These are phyloP conservation scores for Apis dorsata DNA, from an alignment of 1,140 invertebrate genomes.

Conservation along the genomic window DNA sequence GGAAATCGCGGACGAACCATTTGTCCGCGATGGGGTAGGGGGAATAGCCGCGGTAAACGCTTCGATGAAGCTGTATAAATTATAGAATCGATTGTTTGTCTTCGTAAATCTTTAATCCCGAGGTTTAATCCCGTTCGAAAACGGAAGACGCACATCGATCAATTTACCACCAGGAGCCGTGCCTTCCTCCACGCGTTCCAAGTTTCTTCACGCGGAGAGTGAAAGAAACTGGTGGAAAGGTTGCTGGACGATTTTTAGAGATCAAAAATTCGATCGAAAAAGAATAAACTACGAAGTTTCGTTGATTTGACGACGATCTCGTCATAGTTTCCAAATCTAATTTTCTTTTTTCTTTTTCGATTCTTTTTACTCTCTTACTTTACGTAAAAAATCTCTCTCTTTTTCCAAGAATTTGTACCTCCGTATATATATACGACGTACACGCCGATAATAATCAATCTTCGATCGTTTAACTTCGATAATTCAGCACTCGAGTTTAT, in stretches of 20 bases:
- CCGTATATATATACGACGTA: too few species aligned
- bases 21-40: constrained; percentile 4
- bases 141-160: constrained; percentile 8
- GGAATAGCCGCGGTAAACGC: background rate
- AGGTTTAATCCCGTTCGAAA: background rate
- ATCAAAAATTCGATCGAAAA: too few species aligned
- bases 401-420: too few species aligned
- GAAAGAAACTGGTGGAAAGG: too few species aligned
- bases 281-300: too few species aligned
- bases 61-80: constrained; percentile 37
- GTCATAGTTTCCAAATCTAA: too few species aligned
- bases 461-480: background rate
- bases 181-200: background rate
- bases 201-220: too few species aligned
- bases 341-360: too few species aligned
- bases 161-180: background rate
- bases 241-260: too few species aligned
- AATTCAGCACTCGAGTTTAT: background rate
- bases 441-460: background rate
- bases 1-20: constrained; percentile 21
- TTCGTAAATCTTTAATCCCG: constrained; percentile 30
- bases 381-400: too few species aligned
- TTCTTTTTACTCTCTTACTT: too few species aligned
- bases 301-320: too few species aligned
- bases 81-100: constrained; percentile 36